Evolutionary conservation across 2,797 vertebrate species (phyloP), one percentile per base, ranked within the genome.

Genomic region (Chromobotia macracanthus): DNA sequence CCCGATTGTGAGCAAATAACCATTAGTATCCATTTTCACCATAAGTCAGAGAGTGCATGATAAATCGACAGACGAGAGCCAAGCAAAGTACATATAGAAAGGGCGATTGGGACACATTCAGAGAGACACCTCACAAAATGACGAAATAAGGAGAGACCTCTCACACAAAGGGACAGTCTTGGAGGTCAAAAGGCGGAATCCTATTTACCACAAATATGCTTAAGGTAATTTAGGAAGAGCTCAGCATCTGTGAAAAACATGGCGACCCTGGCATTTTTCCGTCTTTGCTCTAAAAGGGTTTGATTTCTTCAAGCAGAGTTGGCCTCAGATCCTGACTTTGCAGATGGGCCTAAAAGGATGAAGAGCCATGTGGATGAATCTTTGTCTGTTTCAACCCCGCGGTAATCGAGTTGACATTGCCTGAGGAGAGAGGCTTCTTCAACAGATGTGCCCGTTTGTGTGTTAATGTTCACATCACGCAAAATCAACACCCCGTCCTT

Each of bases 391-490:
- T 91, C 87, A 90, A 84, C 88, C 89, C 89, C 86, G 84, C 89
- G 87, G 82, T 94, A 92, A 94, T 94, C 91, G 91, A 89, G 90
- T 92, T 94, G 93, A 93, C 92, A 89, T 93, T 93, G 92, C 89
- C 91, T 88, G 86, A 87, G 85, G 82, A 86, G 90, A 86, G 87
- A 89, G 69, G 72, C 84, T 87, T 88, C 80, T 75, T 65, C 80
- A 90, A 85, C 92, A 92, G 91, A 92, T 91, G 92, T 89, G 91
- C 83, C 89, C 86, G 85, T 88, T 89, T 89, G 89, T 88, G 88
- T 87, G 91, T 88, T 90, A 70, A 68, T 72, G 86, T 90, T 88
- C 89, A 74, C 82, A 81, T 87, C 86, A 81, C 88, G 75, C 3
- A 86, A 85, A 91, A 78, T 86, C 87, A 87, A 68, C 66, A 64